Conservation (phyloP, 2,888 invertebrate species). For the Cheilosia variabilis region DNA sequence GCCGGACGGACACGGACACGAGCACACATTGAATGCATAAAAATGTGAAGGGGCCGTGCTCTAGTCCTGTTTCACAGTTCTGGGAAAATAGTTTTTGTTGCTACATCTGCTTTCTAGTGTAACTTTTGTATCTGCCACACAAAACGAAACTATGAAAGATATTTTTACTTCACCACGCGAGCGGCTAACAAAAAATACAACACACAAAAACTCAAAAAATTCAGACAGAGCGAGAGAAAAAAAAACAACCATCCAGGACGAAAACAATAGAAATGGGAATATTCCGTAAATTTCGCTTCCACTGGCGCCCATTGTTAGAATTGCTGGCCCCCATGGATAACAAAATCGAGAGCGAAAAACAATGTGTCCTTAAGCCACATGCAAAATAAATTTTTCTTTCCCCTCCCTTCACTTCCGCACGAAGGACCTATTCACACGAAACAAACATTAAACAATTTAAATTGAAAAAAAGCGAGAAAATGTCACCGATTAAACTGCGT, state of each 20-base stretch:
- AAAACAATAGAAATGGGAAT: constrained; percentile 57
- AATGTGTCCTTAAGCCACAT: constrained; percentile 64
- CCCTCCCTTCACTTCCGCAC: background rate
- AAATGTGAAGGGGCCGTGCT: constrained; percentile 38
- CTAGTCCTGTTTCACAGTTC: constrained; percentile 46
- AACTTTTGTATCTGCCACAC: constrained; percentile 36
- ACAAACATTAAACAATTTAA: constrained; percentile 62
- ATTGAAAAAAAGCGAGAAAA: background rate
- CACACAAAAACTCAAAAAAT: constrained; percentile 54
- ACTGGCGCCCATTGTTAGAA: constrained; percentile 49
- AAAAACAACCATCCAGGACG: constrained; percentile 47
- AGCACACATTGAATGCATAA: constrained; percentile 59
- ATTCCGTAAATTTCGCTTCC: constrained; percentile 27
- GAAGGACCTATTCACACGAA: constrained; percentile 55
- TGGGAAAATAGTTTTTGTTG: constrained; percentile 34
- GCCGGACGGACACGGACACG: constrained; percentile 9
- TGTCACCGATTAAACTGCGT: constrained; percentile 64
- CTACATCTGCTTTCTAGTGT: constrained; percentile 11
- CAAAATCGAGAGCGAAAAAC: constrained; percentile 35
- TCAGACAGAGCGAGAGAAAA: constrained; percentile 16
- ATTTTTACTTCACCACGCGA: constrained; percentile 32
- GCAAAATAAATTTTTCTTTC: constrained; percentile 53
- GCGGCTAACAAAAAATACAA: constrained; percentile 18
- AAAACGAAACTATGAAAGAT: constrained; percentile 46
- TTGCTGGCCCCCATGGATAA: constrained; percentile 37